Percentiles rank a stretch among this genome's conserved stretches.
Conservation (phyloP, 2,888 invertebrate species). For the Agrochola circellaris region DNA sequence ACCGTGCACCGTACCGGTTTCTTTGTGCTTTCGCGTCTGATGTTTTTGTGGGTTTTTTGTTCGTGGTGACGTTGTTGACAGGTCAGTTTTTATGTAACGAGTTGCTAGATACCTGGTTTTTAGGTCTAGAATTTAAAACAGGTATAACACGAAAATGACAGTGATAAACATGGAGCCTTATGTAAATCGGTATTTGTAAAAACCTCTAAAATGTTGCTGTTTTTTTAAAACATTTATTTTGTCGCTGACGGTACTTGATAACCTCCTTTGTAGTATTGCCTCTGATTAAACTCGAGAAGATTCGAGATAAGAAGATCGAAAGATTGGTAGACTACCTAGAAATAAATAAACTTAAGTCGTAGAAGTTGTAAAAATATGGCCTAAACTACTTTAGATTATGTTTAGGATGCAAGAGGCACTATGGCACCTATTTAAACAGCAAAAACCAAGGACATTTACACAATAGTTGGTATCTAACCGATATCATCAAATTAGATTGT, state of each 20-base stretch:
- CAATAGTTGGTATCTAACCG: neutral
- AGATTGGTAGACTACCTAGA: too few relatives aligned
- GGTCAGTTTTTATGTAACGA: constrained; percentile 27
- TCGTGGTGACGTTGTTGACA: constrained; percentile 1
- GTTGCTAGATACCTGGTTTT: neutral
- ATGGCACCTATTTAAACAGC: neutral
- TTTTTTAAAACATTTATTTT: neutral
- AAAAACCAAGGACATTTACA: neutral
- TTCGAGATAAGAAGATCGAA: too few relatives aligned
- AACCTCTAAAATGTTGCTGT: neutral
- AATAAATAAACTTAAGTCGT: too few relatives aligned
- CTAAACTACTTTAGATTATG: neutral
- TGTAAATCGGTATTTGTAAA: too few relatives aligned
- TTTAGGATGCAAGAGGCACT: neutral
- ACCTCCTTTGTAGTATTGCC: neutral
- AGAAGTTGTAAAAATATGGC: too few relatives aligned
- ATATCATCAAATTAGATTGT: neutral
- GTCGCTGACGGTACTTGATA: neutral
- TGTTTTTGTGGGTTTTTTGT: constrained; percentile 8
- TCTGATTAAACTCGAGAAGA: neutral
- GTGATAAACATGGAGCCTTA: neutral
- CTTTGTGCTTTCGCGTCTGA: constrained; percentile 8
- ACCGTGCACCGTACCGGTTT: constrained; percentile 12
- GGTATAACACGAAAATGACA: neutral
- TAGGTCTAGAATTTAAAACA: neutral